Percentiles rank a stretch among this genome's conserved stretches.
Conservation (phyloP, 2,113 vertebrate genomes). For the Hipposideros armiger region DNA sequence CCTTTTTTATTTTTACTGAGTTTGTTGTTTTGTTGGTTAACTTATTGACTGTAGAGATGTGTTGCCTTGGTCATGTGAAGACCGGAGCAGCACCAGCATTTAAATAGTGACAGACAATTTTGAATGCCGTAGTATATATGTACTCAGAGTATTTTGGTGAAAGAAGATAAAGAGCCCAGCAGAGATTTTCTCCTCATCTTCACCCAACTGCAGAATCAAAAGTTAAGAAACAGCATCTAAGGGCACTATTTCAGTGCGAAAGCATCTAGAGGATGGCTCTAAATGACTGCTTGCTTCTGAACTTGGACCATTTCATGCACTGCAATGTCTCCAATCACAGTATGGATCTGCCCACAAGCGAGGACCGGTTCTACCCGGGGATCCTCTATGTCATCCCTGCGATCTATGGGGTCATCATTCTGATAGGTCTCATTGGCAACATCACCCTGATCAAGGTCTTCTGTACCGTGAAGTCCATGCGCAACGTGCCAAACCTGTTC, state of each 20-base stretch:
- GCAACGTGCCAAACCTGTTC: conserved; percentile 96
- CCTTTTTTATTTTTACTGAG: not conserved
- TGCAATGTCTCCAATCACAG: conserved; percentile 86
- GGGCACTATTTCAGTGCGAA: conserved; percentile 34
- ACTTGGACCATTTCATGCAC: conserved; percentile 79
- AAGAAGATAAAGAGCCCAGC: conserved; percentile 54
- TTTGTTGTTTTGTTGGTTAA: conserved; percentile 31
- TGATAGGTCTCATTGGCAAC: conserved; percentile 95
- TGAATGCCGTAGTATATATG: not conserved
- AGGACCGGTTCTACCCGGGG: conserved; percentile 89
- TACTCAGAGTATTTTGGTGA: conserved; percentile 19
- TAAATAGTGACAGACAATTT: conserved; percentile 29
- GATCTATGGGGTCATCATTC: conserved; percentile 93
- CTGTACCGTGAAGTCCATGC: conserved; percentile 94
- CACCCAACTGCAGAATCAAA: conserved; percentile 62
- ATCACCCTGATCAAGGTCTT: conserved; percentile 97
- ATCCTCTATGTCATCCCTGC: conserved; percentile 92
- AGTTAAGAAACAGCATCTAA: conserved; percentile 49
- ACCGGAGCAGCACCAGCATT: conserved; percentile 65
- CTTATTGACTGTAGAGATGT: conserved; percentile 67
- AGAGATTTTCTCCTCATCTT: conserved; percentile 65
- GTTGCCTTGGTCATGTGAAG: conserved; percentile 35
- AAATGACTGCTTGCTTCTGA: conserved; percentile 84
- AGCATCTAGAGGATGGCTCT: conserved; percentile 87
- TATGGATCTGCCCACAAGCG: conserved; percentile 76